phyloP scores from a whole-genome alignment of 2,797 vertebrate genomes.

The Notoglanidium macrostoma region DNA sequence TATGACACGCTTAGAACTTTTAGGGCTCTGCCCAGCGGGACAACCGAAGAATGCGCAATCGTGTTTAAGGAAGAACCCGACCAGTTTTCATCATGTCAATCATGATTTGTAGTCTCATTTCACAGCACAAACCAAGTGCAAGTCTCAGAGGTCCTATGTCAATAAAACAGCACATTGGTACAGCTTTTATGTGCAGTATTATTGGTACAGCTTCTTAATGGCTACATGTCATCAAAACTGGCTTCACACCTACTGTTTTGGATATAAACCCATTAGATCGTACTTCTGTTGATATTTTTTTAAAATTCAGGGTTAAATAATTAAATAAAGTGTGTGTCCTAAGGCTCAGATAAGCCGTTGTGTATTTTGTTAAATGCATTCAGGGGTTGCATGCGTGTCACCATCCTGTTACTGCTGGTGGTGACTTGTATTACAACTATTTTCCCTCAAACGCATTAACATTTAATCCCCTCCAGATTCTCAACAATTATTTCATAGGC shows the following conservation, averaged over 20 bases:
- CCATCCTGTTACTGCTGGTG: conserved; percentile 43
- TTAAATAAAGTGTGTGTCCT: background rate
- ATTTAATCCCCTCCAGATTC: conserved; percentile 72
- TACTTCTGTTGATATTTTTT: background rate
- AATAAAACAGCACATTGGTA: background rate
- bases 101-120: background rate
- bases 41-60: background rate
- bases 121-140: background rate
- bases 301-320: background rate
- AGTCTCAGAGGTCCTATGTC: background rate
- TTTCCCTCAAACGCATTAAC: conserved; percentile 76
- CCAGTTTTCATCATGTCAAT: background rate
- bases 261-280: conserved; percentile 5
- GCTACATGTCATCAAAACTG: background rate
- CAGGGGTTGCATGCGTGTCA: conserved; percentile 61
- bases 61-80: background rate
- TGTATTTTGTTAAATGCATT: conserved; percentile 66
- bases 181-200: background rate
- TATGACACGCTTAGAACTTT: background rate
- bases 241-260: background rate
- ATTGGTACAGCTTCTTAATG: background rate
- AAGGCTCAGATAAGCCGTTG: conserved; percentile 51
- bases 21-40: background rate
- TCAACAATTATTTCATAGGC: conserved; percentile 81
- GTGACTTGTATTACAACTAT: conserved; percentile 77